Evolutionary conservation across 2,888 invertebrate species (phyloP).

Genomic region (Thecophora atra): DNA sequence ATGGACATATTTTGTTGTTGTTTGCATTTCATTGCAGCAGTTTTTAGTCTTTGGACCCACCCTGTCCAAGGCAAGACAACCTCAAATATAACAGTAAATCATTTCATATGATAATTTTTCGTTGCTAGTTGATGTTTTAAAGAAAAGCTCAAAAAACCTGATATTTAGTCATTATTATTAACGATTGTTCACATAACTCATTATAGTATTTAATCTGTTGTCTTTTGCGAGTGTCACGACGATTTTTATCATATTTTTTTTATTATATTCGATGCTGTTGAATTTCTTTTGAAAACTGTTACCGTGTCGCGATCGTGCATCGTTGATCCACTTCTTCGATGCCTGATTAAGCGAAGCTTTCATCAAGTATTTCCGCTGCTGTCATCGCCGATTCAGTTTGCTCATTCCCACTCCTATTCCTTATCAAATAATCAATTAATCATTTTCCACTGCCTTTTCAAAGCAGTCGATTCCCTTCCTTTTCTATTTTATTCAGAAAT

Average conservation of each 20-base stretch:
- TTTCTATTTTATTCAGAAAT: neutral
- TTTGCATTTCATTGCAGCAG: too few species aligned
- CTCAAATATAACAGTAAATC: too few species aligned
- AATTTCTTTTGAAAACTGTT: neutral
- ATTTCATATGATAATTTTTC: too few species aligned
- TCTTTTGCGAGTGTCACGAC: neutral
- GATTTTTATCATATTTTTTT: too few species aligned
- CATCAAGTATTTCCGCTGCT: conserved; percentile 21
- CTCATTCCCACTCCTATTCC: conserved; percentile 21
- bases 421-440: conserved; percentile 36
- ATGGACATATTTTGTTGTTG: too few species aligned
- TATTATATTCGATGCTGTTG: neutral
- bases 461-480: neutral
- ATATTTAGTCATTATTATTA: too few species aligned
- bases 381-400: conserved; percentile 28
- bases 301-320: conserved; percentile 31
- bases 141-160: too few species aligned
- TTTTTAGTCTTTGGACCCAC: too few species aligned
- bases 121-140: too few species aligned
- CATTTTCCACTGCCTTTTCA: conserved; percentile 1
- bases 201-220: neutral
- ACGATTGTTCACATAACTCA: neutral
- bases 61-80: too few species aligned
- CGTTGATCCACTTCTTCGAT: conserved; percentile 7
- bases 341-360: conserved; percentile 21